phyloP scores from a whole-genome alignment of 2,888 invertebrate genomes.

The Hemithea aestivaria region DNA sequence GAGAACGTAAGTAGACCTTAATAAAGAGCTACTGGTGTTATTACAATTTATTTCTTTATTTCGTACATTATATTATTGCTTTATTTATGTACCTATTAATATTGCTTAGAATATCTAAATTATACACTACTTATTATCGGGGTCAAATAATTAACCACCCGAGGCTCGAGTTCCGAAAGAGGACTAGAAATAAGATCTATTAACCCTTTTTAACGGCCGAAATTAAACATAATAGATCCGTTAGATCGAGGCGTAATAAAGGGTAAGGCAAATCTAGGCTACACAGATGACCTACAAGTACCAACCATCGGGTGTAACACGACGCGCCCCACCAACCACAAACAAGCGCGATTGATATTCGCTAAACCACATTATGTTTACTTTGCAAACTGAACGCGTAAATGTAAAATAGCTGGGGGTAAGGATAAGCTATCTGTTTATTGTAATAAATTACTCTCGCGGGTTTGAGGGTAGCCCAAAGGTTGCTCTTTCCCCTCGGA shows the following conservation, averaged over 20 bases:
- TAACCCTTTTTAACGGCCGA: too few relatives aligned
- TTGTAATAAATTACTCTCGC: slow-evolving; percentile 22
- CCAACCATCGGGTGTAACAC: slow-evolving; percentile 21
- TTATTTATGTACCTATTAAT: too few relatives aligned
- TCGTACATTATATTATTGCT: too few relatives aligned
- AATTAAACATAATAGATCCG: too few relatives aligned
- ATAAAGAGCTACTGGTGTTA: too few relatives aligned
- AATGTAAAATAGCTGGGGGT: slow-evolving; percentile 15
- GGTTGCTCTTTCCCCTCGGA: slow-evolving; percentile 7
- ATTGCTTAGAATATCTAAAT: too few relatives aligned
- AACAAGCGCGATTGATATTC: slow-evolving; percentile 30
- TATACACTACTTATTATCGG: too few relatives aligned
- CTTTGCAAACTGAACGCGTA: slow-evolving; percentile 8
- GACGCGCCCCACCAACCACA: slow-evolving; percentile 25
- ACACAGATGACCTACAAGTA: slow-evolving; percentile 16
- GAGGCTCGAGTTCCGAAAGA: too few relatives aligned
- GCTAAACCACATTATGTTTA: slow-evolving; percentile 14
- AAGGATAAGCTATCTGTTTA: slow-evolving; percentile 17
- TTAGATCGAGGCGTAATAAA: not conserved
- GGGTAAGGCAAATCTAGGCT: slow-evolving; percentile 5
- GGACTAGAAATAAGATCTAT: too few relatives aligned
- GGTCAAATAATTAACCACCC: too few relatives aligned
- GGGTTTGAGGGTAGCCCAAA: slow-evolving; percentile 12
- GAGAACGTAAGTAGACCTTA: too few relatives aligned
- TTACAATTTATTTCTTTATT: too few relatives aligned